Conservation (phyloP, 2,797 vertebrate genomes). For the Micrastur ruficollis region DNA sequence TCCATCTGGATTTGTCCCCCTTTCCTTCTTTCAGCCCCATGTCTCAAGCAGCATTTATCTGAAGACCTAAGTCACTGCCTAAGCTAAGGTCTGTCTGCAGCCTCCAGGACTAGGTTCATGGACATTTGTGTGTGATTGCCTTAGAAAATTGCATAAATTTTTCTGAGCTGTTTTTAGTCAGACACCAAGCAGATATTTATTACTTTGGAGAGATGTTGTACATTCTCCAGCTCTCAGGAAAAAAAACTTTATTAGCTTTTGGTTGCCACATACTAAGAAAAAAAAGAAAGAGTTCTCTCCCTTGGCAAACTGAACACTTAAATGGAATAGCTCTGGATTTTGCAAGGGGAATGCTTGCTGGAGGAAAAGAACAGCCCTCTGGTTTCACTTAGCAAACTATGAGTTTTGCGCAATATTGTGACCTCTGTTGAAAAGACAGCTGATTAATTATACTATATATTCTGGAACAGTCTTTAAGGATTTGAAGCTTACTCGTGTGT, state of each 20-base stretch:
- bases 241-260: neutral
- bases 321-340: neutral
- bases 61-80: neutral
- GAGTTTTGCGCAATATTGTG: neutral
- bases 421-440: neutral
- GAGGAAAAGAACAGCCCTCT: neutral
- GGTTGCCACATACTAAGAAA: neutral
- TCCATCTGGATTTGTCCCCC: neutral
- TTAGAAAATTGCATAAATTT: neutral
- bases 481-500: neutral
- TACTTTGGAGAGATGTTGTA: neutral
- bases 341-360: neutral
- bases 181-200: neutral
- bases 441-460: neutral
- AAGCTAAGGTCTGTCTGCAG: neutral
- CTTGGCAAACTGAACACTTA: neutral
- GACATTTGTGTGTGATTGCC: neutral
- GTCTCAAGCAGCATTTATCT: neutral
- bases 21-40: neutral
- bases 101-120: neutral
- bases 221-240: neutral
- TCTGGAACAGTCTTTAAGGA: neutral
- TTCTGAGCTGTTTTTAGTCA: constrained; percentile 12
- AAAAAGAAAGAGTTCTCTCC: neutral
- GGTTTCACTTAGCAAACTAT: constrained; percentile 19